A percentile compares a stretch with the other conserved stretches of the same genome.
Evolutionary conservation across 1,140 invertebrate genomes (phyloP).

Genomic region (Teleopsis dalmanni): DNA sequence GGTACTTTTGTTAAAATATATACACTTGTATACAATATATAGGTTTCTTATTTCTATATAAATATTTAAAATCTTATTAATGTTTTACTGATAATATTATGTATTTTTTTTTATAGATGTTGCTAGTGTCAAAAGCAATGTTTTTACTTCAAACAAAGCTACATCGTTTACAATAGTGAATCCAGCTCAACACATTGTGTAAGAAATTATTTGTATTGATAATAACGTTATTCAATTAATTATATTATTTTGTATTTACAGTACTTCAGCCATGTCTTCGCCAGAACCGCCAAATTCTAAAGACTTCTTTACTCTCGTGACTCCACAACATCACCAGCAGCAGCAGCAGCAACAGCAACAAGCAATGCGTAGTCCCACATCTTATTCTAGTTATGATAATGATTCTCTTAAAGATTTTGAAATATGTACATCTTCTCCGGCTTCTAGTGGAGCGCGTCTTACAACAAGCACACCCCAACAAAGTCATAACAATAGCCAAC

Average conservation of each 20-base stretch:
- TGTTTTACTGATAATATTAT: no score
- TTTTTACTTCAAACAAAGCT: background rate
- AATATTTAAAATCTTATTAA: no score
- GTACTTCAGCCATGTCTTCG: slow-evolving; percentile 21
- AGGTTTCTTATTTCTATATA: no score
- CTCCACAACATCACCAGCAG: slow-evolving; percentile 6
- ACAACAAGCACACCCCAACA: slow-evolving; percentile 31
- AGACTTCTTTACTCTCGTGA: slow-evolving; percentile 11
- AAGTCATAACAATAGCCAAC: slow-evolving; percentile 10
- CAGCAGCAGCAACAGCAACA: slow-evolving; percentile 11
- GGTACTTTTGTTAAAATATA: no score
- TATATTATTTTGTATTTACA: background rate
- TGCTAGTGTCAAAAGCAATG: no score
- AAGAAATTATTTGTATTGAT: slow-evolving; percentile 3
- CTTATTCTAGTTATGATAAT: slow-evolving; percentile 39
- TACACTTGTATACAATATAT: no score
- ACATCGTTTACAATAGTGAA: background rate
- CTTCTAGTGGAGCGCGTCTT: slow-evolving; percentile 14
- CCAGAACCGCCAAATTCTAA: slow-evolving; percentile 23
- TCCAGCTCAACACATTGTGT: background rate
- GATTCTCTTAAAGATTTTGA: slow-evolving; percentile 41
- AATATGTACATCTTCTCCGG: slow-evolving; percentile 19
- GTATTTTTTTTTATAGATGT: no score
- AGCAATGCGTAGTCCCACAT: slow-evolving; percentile 31
- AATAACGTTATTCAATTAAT: no score